Base-by-base conservation (phyloP, 2,113 vertebrate genomes). In the Microtus ochrogaster region DNA sequence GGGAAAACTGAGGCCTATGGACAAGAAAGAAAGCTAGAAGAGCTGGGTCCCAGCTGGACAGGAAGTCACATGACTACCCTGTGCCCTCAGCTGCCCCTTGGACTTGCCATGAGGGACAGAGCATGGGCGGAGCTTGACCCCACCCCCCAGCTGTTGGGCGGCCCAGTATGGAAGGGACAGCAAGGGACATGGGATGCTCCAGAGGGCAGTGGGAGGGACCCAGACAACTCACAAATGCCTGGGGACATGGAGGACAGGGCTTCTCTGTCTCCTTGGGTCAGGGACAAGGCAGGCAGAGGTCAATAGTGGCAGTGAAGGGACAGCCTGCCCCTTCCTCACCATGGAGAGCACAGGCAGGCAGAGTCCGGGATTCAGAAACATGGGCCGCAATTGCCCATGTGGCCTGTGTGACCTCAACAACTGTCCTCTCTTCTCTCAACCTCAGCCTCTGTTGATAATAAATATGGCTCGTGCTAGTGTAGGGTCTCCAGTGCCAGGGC, bases 301-400 rank as follows among this genome's bases (percentile, higher is more conserved):
- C 12, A 17, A 33, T 17, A 7, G 22, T n/a, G 85, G 16, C 52
- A 24, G 21, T 14, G 3, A 24, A 33, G 39, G 58, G 55, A 6
- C 24, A 44, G 33, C 3, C 22, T 13, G 33, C 49, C 30, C 4
- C 26, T 55, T 17, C 47, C 10, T 26, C 14, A 17, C 36, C 30
- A 49, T 17, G 24, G 26, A 73, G 33, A 66, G 36, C 5, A 11
- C 7, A 8, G 36, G 3, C 8, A 17, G 79, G 12, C 47, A 2
- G 61, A 47, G 13, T 72, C 65, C 19, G 5, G 17, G 77, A 28
- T 61, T 11, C 33, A 2, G 58, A 58, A 36, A 39, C 63, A 9
- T 14, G 36, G n/a, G 26, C 2, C 30, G 10, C 21, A 1, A 13
- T 0, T 4, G 39, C 26, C 55, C 11, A 16, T 0, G 0, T 2